Conservation (phyloP, 2,888 invertebrate species). For the Mythimna vitellina region DNA sequence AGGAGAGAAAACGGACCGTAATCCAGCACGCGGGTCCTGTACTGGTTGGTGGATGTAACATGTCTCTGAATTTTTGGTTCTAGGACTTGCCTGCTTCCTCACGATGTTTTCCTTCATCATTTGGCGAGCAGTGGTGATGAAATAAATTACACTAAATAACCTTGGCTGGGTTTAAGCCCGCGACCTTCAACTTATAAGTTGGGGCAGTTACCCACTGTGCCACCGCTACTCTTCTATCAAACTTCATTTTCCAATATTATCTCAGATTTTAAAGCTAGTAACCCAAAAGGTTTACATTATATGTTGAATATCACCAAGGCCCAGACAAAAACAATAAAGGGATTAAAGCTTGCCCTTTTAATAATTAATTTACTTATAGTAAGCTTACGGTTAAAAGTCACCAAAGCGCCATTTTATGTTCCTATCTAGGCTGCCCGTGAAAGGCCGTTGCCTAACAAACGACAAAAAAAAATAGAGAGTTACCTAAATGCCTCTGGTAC, state of each 20-base stretch:
- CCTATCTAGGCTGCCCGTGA: constrained; percentile 11
- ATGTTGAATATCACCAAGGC: constrained; percentile 39
- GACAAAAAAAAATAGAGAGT: constrained; percentile 12
- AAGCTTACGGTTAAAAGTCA: constrained; percentile 29
- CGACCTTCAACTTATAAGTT: too few species aligned
- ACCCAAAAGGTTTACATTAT: background rate
- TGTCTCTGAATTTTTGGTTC: too few species aligned
- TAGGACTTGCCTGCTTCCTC: too few species aligned
- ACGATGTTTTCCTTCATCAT: too few species aligned
- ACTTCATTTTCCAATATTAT: background rate
- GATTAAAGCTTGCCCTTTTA: constrained; percentile 52
- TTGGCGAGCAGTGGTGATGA: too few species aligned
- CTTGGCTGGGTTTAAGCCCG: too few species aligned
- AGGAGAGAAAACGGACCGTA: too few species aligned
- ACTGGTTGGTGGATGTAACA: too few species aligned
- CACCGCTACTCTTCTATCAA: background rate
- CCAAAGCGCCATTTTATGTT: constrained; percentile 24
- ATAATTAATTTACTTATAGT: constrained; percentile 55
- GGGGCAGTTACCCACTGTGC: too few species aligned
- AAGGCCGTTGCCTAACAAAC: constrained; percentile 1
- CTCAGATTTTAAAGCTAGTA: background rate
- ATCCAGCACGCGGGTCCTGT: too few species aligned
- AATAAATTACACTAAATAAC: too few species aligned
- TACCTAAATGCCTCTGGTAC: background rate
- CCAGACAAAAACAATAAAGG: constrained; percentile 36